Base-by-base conservation (phyloP, 2,113 vertebrate genomes). In the Gallinago media region DNA sequence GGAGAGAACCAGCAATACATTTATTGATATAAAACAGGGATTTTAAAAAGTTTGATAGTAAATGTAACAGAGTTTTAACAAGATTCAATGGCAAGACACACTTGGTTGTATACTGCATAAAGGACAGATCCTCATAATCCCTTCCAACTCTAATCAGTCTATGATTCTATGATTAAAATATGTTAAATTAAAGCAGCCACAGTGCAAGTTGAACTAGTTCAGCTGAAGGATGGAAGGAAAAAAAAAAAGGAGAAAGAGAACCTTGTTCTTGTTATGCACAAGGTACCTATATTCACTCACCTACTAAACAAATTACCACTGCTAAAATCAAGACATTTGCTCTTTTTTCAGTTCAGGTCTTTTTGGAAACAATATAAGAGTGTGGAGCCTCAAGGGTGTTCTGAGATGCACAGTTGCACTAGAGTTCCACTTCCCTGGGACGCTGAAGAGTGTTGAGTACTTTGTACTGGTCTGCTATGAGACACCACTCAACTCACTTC, bases 221-320 rank as follows among this genome's bases (percentile, higher is more conserved):
- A 76, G 25, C 9, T 50, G 34, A 70, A 85, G 50, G 5, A 42
- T 49, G 8, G 31, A 58, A 38, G 3, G 1, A 31, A 22, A 18
- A 31, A 21, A 3, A 47, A 4, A 8, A 9, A 9, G 1, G 3
- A 36, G 46, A 58, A 75, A 56, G 0, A 62, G 5, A 54, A 25
- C 5, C 29, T 55, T 38, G 3, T 3, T 84, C 6, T 58, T 73
- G 5, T 42, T 70, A 50, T 22, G 16, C 22, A 47, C 17, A 52
- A 54, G 4, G 6, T 27, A 83, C 9, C 10, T 31, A 13, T 26
- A 73, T 38, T 74, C 7, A 38, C 21, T 50, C 13, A n/a, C 9
- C 32, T 18, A 21, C 1, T 2, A n/a, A 84, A 71, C 8, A 50
- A 93, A 50, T 23, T 40, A 31, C 5, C 11, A 8, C 19, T 68